A percentile compares a stretch with the other conserved stretches of the same genome.
Conservation (phyloP, 1,140 invertebrate genomes). For the Lanistes nyassanus region DNA sequence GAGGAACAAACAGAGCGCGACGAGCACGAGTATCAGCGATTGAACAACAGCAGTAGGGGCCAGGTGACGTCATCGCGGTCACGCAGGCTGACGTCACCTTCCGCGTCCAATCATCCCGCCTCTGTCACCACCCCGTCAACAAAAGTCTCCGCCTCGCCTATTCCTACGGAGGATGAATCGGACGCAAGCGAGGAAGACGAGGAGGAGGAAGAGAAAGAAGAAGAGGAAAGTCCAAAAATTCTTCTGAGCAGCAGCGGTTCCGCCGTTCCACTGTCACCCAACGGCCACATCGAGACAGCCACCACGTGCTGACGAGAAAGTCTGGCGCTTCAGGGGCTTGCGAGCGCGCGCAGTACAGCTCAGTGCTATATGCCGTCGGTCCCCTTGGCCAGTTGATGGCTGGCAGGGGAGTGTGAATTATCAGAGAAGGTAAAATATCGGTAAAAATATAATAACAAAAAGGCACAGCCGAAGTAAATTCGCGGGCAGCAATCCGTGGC, state of each 20-base stretch:
- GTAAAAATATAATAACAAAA: no score
- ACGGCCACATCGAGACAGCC: slow-evolving; percentile 10
- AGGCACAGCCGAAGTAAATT: no score
- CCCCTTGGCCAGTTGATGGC: background rate
- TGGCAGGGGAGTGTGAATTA: background rate
- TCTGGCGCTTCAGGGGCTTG: background rate
- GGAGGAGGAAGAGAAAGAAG: background rate
- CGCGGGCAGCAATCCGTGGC: no score
- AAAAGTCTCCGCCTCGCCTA: no score
- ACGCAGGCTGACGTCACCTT: background rate
- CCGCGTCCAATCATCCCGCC: no score
- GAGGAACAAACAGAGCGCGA: background rate
- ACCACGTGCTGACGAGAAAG: slow-evolving; percentile 13
- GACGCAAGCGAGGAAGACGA: background rate
- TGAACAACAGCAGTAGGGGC: background rate
- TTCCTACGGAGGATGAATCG: background rate
- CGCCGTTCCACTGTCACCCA: background rate
- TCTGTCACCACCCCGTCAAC: no score
- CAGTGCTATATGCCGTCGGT: background rate
- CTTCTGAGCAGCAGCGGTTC: background rate
- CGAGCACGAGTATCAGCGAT: slow-evolving; percentile 14
- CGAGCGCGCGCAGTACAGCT: background rate
- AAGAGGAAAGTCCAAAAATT: no score
- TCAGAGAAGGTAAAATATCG: no score
- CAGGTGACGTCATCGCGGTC: background rate